These are phyloP conservation scores for Ceryle rudis DNA, from an alignment of 2,797 vertebrate genomes.

Conservation along the genomic window DNA sequence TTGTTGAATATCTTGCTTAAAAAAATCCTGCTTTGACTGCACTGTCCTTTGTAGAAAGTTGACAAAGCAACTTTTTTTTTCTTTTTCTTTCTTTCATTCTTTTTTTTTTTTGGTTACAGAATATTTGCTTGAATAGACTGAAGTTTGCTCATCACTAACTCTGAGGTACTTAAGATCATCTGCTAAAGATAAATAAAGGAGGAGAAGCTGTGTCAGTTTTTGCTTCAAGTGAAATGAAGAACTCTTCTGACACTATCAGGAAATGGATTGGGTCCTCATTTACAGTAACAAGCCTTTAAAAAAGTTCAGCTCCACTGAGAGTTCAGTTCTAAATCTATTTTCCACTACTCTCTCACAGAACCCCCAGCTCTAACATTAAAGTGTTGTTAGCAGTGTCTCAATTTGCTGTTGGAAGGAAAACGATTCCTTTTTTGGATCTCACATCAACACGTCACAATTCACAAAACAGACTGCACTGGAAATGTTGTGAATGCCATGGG, in stretches of 20 bases:
- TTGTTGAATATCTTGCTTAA: neutral
- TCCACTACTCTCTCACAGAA: neutral
- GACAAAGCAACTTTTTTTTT: neutral
- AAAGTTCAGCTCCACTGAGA: no score
- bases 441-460: neutral
- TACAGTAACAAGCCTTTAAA: neutral
- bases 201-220: neutral
- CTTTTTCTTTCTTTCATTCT: no score
- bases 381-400: neutral
- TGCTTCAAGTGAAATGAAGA: neutral
- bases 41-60: neutral
- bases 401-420: neutral
- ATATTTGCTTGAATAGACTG: neutral
- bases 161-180: neutral
- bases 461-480: fast-evolving
- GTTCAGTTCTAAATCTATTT: no score
- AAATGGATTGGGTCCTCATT: neutral
- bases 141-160: neutral
- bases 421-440: neutral
- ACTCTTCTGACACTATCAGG: neutral
- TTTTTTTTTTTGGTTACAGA: neutral
- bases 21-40: neutral
- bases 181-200: neutral
- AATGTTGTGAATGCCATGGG: fast-evolving
- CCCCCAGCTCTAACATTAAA: neutral